Base-by-base conservation (phyloP, 2,113 vertebrate genomes). In the Ammodytes dubius region DNA sequence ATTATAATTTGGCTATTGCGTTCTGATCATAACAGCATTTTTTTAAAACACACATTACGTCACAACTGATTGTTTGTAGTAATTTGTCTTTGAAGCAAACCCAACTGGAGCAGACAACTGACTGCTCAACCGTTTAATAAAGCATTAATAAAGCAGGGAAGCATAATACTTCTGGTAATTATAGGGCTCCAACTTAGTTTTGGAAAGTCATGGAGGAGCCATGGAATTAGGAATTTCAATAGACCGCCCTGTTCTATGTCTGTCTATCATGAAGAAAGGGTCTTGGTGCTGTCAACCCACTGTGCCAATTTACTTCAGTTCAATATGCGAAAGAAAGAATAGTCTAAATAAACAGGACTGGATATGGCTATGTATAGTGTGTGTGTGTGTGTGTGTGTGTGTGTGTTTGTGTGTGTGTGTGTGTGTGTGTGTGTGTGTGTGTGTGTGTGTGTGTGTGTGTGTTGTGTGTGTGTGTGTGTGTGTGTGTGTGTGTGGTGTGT, bases 241-340 rank as follows among this genome's bases (percentile, higher is more conserved):
- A 45, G 40, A 49, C 72, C 63, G 14, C 37, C 59, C 17, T 70
- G 50, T 40, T 53, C 65, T 82, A 60, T 63, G 43, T 65, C 64
- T 79, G 60, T 83, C 47, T 81, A 86, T 76, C 69, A 82, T 64
- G 64, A 72, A 74, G 47, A 63, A 50, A 60, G 49, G 40, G 49
- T 61, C 43, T 65, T 37, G 54, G 39, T 66, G 47, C 39, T 79
- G 57, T 81, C 82, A 79, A 72, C 70, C 82, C 54, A 27, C 70
- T 68, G 42, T 64, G 35, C 6, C 15, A 35, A 39, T 60, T 64
- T 39, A 64, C 42, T 58, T 58, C 40, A 59, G 11, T 74, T 67
- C 42, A 66, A 60, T 59, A 40, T 63, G 15, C 50, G 74, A 52
- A 43, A 61, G 57, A 50, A 61, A 65, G 7, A 64, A 7, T 2